phyloP scores from a whole-genome alignment of 2,797 vertebrate species.

The Muscicapa striata region DNA sequence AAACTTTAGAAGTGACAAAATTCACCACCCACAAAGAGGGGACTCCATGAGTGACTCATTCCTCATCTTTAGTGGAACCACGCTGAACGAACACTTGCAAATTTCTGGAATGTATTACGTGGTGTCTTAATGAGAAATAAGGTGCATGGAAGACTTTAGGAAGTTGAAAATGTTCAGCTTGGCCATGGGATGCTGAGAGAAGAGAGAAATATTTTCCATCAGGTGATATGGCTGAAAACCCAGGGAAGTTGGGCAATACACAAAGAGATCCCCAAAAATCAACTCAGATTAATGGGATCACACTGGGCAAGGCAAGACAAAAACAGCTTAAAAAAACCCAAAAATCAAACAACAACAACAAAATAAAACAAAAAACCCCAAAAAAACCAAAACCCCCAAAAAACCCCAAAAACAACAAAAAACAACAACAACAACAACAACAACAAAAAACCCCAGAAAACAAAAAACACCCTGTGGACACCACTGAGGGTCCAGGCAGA shows the following conservation, averaged over 20 bases:
- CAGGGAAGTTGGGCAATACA: neutral
- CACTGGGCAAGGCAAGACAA: neutral
- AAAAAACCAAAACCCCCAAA: too few relatives aligned
- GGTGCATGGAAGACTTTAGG: neutral
- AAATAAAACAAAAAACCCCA: too few relatives aligned
- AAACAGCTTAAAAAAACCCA: neutral
- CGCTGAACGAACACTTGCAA: neutral
- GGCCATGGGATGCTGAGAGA: neutral
- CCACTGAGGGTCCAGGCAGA: too few relatives aligned
- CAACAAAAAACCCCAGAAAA: too few relatives aligned
- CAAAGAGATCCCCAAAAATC: neutral
- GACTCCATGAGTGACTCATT: neutral
- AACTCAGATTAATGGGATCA: neutral
- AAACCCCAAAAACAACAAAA: too few relatives aligned
- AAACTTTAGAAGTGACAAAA: neutral
- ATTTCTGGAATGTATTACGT: neutral
- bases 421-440: too few relatives aligned
- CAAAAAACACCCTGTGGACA: too few relatives aligned
- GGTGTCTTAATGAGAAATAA: neutral
- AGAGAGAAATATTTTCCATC: neutral
- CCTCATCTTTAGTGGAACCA: neutral
- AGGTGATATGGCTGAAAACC: neutral
- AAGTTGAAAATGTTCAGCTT: neutral
- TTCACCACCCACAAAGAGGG: neutral
- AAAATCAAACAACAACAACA: too few relatives aligned